A percentile compares a stretch with the other conserved stretches of the same genome.
phyloP scores from a whole-genome alignment of 1,140 invertebrate genomes.

The Conus ventricosus region DNA sequence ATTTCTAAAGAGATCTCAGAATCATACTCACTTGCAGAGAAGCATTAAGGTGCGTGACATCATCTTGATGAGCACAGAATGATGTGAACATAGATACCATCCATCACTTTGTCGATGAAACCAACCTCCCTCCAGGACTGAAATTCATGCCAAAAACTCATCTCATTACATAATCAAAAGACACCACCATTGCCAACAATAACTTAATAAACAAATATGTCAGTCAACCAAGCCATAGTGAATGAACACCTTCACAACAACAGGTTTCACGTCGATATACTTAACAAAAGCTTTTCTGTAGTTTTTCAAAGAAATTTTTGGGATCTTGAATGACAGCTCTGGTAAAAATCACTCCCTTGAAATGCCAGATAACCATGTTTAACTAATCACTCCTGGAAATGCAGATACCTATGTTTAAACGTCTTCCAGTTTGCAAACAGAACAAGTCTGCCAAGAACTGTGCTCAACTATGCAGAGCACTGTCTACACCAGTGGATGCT shows the following conservation, averaged over 20 bases:
- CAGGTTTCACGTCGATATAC: too few species aligned
- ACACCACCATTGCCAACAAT: background rate
- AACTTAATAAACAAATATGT: background rate
- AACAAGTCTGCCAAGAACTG: too few species aligned
- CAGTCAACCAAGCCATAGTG: background rate
- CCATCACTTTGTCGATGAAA: conserved; percentile 95
- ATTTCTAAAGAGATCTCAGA: background rate
- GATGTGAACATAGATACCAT: conserved; percentile 96
- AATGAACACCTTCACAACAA: background rate
- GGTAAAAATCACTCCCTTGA: too few species aligned
- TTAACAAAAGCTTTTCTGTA: too few species aligned
- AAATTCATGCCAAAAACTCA: conserved; percentile 9
- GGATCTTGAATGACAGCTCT: too few species aligned
- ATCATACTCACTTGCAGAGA: conserved; percentile 87
- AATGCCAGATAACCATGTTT: too few species aligned
- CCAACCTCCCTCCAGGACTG: conserved; percentile 83
- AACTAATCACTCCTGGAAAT: too few species aligned
- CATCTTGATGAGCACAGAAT: conserved; percentile 94
- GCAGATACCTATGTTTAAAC: too few species aligned
- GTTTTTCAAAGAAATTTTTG: too few species aligned
- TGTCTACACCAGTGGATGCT: too few species aligned
- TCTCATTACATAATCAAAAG: background rate
- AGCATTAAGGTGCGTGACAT: conserved; percentile 93
- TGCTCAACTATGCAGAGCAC: too few species aligned
- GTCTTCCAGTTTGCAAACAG: too few species aligned